phyloP scores from a whole-genome alignment of 2,113 vertebrate genomes.

The Engystomops pustulosus region DNA sequence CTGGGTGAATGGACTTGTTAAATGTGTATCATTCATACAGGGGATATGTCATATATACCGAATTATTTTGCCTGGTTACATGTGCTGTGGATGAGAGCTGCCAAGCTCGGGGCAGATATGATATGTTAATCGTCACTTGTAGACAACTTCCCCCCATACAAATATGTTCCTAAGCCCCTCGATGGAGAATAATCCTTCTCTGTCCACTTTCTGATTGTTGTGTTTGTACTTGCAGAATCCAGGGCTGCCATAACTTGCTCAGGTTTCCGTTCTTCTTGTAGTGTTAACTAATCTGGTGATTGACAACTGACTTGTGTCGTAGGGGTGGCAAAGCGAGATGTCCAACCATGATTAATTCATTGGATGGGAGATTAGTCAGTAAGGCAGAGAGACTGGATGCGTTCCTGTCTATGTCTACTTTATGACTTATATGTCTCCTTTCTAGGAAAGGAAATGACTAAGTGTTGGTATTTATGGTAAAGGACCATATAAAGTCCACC shows the following conservation, averaged over 20 bases:
- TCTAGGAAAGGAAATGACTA: slow-evolving; percentile 11
- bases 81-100: slow-evolving; percentile 21
- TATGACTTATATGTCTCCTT: neutral
- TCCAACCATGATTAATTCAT: neutral
- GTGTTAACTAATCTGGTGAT: slow-evolving; percentile 7
- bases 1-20: neutral
- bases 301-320: slow-evolving; percentile 8
- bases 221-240: slow-evolving; percentile 37
- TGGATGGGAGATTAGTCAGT: neutral
- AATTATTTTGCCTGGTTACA: neutral
- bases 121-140: slow-evolving; percentile 37
- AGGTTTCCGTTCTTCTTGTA: slow-evolving; percentile 15
- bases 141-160: neutral
- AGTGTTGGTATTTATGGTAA: slow-evolving; percentile 3
- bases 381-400: neutral
- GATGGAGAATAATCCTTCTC: slow-evolving; percentile 22
- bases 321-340: neutral
- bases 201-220: slow-evolving; percentile 22
- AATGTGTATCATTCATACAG: slow-evolving; percentile 20
- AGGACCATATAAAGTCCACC: neutral
- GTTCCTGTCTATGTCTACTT: neutral
- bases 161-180: slow-evolving; percentile 38
- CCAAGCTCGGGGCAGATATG: slow-evolving; percentile 16
- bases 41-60: neutral
- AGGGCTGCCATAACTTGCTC: slow-evolving; percentile 36